A percentile compares a stretch with the other conserved stretches of the same genome.
These are phyloP conservation scores for Otis tarda DNA, from an alignment of 2,113 vertebrate species.

Conservation along the genomic window DNA sequence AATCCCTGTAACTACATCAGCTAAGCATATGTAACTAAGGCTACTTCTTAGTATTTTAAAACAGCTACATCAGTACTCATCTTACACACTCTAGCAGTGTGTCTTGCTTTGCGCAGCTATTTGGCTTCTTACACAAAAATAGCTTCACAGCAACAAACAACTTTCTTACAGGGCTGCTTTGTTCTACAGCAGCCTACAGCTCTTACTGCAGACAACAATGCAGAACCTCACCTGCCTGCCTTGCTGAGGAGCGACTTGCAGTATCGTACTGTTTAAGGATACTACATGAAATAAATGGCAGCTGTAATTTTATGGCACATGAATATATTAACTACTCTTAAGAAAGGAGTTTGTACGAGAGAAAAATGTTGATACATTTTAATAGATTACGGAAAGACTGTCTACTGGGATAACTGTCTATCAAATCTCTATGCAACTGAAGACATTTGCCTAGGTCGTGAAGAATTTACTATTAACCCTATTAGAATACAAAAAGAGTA, in stretches of 20 bases:
- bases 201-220: background rate
- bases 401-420: background rate
- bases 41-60: background rate
- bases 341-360: background rate
- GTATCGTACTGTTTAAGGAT: background rate
- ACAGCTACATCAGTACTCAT: background rate
- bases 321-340: background rate
- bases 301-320: background rate
- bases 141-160: background rate
- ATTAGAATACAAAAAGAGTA: background rate
- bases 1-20: background rate
- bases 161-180: background rate
- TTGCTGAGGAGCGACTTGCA: background rate
- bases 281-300: background rate
- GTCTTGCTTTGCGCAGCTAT: background rate
- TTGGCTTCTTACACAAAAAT: background rate
- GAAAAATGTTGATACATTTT: background rate
- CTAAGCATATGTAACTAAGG: background rate
- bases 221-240: background rate
- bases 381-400: background rate
- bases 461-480: conserved; percentile 3
- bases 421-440: background rate
- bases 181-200: background rate
- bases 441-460: background rate
- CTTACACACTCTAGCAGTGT: background rate